Evolutionary conservation across 64 coral and sea anemone species (phyloP).

Genomic region (Cladopsammia gracilis): DNA sequence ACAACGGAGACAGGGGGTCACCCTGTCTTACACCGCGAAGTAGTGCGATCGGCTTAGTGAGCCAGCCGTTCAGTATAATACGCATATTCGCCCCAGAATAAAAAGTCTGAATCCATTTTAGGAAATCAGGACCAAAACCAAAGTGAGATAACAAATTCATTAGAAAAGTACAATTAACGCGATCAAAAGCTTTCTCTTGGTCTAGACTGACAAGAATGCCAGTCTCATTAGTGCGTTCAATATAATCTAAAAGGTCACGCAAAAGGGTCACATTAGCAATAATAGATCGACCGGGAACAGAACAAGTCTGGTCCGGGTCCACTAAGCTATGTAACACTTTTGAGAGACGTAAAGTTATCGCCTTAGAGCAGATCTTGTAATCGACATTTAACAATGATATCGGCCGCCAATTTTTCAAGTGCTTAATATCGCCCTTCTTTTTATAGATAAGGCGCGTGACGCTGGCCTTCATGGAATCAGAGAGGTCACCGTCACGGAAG

Average conservation of each 20-base stretch:
- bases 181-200: constrained; percentile 39
- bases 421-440: neutral
- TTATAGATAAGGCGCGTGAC: neutral
- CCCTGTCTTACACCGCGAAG: neutral
- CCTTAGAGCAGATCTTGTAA: no score
- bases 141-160: neutral
- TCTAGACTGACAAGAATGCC: neutral
- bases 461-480: neutral
- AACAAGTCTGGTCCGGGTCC: no score
- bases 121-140: neutral
- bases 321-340: no score
- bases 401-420: neutral
- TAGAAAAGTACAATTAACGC: neutral
- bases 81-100: neutral
- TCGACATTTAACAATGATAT: no score
- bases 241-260: neutral
- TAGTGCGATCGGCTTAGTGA: neutral
- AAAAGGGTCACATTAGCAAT: no score
- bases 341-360: no score
- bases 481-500: neutral
- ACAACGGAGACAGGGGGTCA: neutral
- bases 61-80: neutral
- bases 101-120: neutral
- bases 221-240: neutral
- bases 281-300: no score